These are phyloP conservation scores for Papilio xuthus DNA, from an alignment of 1,140 invertebrate species.

Conservation along the genomic window DNA sequence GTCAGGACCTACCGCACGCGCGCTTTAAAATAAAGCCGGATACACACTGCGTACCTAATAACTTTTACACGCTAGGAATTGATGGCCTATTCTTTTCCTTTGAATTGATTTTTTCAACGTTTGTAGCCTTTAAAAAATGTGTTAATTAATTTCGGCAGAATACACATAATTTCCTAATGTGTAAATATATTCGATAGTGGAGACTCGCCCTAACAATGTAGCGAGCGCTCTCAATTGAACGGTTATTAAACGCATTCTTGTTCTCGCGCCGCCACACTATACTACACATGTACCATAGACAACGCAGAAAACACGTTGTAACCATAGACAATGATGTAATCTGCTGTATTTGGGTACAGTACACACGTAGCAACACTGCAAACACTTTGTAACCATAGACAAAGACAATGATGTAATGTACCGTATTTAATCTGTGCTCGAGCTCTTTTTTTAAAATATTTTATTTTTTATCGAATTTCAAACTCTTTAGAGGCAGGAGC, in stretches of 20 bases:
- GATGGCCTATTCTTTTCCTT: too few species aligned
- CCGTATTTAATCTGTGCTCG: background rate
- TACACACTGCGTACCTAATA: background rate
- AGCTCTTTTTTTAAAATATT: background rate
- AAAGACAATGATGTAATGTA: background rate
- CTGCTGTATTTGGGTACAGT: background rate
- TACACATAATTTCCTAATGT: background rate
- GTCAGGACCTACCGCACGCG: background rate
- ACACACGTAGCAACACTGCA: too few species aligned
- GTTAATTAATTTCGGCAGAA: too few species aligned
- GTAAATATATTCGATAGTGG: background rate
- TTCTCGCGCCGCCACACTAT: conserved; percentile 40
- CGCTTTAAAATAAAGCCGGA: background rate
- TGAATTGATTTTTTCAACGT: too few species aligned
- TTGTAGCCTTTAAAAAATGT: too few species aligned
- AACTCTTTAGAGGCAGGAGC: too few species aligned
- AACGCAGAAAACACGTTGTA: background rate
- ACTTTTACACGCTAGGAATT: background rate
- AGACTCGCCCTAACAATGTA: background rate
- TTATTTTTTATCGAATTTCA: background rate
- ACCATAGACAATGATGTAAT: conserved; percentile 11
- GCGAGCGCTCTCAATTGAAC: conserved; percentile 62
- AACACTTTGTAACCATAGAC: too few species aligned
- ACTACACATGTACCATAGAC: conserved; percentile 19
- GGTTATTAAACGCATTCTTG: conserved; percentile 59